Conservation (phyloP, 2,888 invertebrate genomes). For the Euclidia mi region DNA sequence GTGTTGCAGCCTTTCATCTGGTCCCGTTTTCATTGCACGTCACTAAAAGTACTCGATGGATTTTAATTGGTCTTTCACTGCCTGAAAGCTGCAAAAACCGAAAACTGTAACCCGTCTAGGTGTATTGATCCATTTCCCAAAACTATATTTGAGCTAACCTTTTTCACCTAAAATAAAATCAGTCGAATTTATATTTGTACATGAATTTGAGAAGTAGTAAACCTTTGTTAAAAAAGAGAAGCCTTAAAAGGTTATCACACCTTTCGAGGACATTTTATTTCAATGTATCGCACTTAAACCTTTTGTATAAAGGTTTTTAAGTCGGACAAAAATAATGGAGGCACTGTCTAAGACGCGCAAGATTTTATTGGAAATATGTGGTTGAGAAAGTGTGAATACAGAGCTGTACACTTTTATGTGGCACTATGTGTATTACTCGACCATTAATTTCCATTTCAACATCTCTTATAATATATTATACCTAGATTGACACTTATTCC, state of each 20-base stretch:
- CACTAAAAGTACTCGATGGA: constrained; percentile 14
- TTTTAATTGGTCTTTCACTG: constrained; percentile 39
- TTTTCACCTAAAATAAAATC: not conserved
- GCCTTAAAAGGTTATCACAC: not conserved
- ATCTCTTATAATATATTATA: too few relatives aligned
- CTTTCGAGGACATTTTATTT: too few relatives aligned
- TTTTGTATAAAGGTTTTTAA: too few relatives aligned
- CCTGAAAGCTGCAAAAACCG: constrained; percentile 16
- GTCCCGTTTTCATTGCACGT: constrained; percentile 6
- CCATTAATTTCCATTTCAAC: too few relatives aligned
- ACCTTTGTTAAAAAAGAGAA: not conserved
- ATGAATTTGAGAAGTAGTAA: not conserved
- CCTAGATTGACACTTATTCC: too few relatives aligned
- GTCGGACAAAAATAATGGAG: too few relatives aligned
- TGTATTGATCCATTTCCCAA: constrained; percentile 1
- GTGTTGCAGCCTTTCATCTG: constrained; percentile 1
- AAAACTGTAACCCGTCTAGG: constrained; percentile 7
- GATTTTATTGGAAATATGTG: too few relatives aligned
- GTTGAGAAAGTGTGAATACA: too few relatives aligned
- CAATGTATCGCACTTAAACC: too few relatives aligned
- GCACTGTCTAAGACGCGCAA: too few relatives aligned
- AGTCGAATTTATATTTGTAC: not conserved
- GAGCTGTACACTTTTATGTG: too few relatives aligned
- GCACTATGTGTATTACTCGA: too few relatives aligned
- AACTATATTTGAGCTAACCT: not conserved